Evolutionary conservation across 2,113 vertebrate species (phyloP).

Genomic region (Lepisosteus oculatus): DNA sequence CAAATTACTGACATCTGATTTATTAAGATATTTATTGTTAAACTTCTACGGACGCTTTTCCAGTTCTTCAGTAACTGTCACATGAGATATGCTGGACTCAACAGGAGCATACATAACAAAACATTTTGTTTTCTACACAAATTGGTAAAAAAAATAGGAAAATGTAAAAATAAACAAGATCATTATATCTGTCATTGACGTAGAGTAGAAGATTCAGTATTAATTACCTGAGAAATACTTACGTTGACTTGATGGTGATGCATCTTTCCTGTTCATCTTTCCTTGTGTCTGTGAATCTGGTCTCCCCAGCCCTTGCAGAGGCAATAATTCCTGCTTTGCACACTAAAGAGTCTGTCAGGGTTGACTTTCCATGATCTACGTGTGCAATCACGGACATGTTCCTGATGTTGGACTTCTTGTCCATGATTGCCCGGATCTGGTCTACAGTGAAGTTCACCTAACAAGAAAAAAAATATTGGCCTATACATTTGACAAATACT

Average conservation of each 20-base stretch:
- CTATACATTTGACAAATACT: too few species aligned
- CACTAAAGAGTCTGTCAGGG: conserved; percentile 45
- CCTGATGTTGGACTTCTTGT: conserved; percentile 55
- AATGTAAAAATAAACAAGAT: too few species aligned
- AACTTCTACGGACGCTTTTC: too few species aligned
- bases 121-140: too few species aligned
- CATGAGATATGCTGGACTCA: too few species aligned
- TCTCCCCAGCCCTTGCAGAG: conserved; percentile 41
- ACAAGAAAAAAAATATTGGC: neutral
- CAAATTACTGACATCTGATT: too few species aligned
- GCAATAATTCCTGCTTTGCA: conserved; percentile 45
- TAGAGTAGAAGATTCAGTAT: too few species aligned
- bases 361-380: conserved; percentile 50
- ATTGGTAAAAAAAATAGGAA: too few species aligned
- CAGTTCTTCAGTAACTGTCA: too few species aligned
- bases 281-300: conserved; percentile 43
- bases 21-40: too few species aligned
- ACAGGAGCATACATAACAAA: too few species aligned
- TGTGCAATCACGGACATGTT: conserved; percentile 56
- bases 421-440: conserved; percentile 49
- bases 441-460: conserved; percentile 54
- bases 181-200: too few species aligned
- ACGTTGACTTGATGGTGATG: conserved; percentile 44
- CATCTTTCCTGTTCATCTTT: conserved; percentile 52
- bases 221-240: conserved; percentile 13